Evolutionary conservation across 2,888 invertebrate genomes (phyloP).

Genomic region (Tetragnatha montana): DNA sequence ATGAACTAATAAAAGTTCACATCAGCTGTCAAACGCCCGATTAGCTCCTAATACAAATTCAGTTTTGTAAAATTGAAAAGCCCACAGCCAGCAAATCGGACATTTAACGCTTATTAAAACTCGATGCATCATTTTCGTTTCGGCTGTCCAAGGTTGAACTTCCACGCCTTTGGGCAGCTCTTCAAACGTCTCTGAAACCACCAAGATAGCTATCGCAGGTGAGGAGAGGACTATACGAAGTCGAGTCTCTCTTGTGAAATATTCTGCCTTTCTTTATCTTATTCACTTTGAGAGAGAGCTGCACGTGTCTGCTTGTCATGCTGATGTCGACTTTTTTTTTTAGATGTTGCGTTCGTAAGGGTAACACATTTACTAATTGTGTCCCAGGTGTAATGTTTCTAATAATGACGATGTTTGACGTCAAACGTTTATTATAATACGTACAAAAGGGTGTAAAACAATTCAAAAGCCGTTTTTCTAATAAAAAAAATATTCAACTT

Average conservation of each 20-base stretch:
- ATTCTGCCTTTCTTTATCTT: too few relatives aligned
- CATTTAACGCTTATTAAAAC: background rate
- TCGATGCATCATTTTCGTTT: conserved; percentile 8
- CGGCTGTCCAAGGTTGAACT: background rate
- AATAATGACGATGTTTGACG: too few relatives aligned
- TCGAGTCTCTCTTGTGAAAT: background rate
- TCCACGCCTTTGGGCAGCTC: background rate
- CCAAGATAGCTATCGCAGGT: background rate
- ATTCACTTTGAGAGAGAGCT: background rate
- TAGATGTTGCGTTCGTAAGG: too few relatives aligned
- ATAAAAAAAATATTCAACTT: too few relatives aligned
- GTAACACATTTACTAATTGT: too few relatives aligned
- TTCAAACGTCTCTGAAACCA: background rate
- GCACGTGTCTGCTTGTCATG: background rate
- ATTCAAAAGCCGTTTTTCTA: too few relatives aligned
- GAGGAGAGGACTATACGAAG: background rate
- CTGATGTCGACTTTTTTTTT: background rate
- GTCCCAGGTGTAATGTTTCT: too few relatives aligned
- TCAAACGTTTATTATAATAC: too few relatives aligned
- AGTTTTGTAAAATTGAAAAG: background rate
- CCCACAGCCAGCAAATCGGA: background rate
- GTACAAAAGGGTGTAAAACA: too few relatives aligned
- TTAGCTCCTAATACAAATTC: background rate
- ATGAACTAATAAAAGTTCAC: background rate
- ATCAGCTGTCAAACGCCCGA: background rate